A percentile compares a stretch with the other conserved stretches of the same genome.
Evolutionary conservation across 2,113 vertebrate species (phyloP).

Genomic region (Erpornis zantholeuca): DNA sequence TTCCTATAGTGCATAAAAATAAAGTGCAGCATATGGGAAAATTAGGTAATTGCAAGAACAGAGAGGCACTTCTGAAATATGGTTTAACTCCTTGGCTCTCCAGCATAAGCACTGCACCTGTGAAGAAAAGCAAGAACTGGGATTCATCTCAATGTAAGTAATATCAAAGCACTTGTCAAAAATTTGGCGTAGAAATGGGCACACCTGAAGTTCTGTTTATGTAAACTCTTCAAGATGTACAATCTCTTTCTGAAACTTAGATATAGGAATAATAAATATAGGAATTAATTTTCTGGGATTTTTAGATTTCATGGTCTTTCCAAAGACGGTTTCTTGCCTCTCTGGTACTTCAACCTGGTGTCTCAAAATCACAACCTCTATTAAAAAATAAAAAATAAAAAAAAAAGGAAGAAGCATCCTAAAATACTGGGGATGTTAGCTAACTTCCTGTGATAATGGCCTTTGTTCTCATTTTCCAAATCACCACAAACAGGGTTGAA

Average conservation of each 20-base stretch:
- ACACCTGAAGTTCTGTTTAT: not conserved
- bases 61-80: not conserved
- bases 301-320: not conserved
- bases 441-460: not conserved
- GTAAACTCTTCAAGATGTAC: not conserved
- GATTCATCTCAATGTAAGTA: not conserved
- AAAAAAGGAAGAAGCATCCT: not conserved
- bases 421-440: not conserved
- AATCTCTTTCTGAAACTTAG: not conserved
- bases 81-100: not conserved
- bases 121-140: not conserved
- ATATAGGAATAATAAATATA: no score
- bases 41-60: not conserved
- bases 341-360: not conserved
- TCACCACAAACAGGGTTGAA: not conserved
- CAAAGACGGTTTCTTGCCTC: not conserved
- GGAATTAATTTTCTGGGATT: not conserved
- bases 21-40: not conserved
- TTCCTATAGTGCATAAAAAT: not conserved
- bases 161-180: not conserved
- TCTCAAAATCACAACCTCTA: not conserved
- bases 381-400: not conserved
- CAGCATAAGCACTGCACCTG: not conserved
- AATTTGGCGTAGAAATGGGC: not conserved
- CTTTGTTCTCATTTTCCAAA: not conserved